phyloP scores from a whole-genome alignment of 2,797 vertebrate species.

The Parauchenoglanis ngamensis region DNA sequence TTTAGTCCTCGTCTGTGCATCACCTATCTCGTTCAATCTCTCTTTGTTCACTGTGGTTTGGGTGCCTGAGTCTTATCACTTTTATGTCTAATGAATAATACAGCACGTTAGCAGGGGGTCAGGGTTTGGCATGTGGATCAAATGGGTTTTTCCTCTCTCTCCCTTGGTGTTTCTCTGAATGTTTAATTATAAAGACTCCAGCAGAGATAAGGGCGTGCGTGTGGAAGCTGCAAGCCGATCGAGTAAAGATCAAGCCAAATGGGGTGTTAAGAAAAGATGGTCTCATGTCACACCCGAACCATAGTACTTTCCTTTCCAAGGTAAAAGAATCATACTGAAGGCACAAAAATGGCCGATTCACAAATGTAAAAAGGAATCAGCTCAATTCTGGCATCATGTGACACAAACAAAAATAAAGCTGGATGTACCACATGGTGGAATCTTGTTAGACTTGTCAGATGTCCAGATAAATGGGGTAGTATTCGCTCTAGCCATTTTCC shows the following conservation, averaged over 20 bases:
- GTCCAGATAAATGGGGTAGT: not conserved
- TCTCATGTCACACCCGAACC: not conserved
- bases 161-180: not conserved
- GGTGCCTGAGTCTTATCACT: not conserved
- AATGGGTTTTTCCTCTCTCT: not conserved
- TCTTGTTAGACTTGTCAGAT: not conserved
- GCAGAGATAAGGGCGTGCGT: slow-evolving; percentile 3
- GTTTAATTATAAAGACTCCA: not conserved
- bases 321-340: not conserved
- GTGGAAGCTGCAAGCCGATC: not conserved
- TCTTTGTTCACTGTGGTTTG: not conserved
- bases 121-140: slow-evolving; percentile 10
- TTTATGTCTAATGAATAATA: slow-evolving; percentile 22
- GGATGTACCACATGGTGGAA: not conserved
- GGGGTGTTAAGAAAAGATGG: not conserved
- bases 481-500: not conserved
- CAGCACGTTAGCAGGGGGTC: not conserved
- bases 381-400: slow-evolving; percentile 1
- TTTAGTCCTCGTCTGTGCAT: not conserved
- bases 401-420: not conserved
- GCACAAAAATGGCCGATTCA: not conserved
- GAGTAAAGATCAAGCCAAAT: slow-evolving; percentile 17
- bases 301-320: not conserved
- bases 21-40: not conserved
- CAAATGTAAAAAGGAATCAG: not conserved